These are phyloP conservation scores for Polymixis lichenea DNA, from an alignment of 2,888 invertebrate genomes.

Conservation along the genomic window DNA sequence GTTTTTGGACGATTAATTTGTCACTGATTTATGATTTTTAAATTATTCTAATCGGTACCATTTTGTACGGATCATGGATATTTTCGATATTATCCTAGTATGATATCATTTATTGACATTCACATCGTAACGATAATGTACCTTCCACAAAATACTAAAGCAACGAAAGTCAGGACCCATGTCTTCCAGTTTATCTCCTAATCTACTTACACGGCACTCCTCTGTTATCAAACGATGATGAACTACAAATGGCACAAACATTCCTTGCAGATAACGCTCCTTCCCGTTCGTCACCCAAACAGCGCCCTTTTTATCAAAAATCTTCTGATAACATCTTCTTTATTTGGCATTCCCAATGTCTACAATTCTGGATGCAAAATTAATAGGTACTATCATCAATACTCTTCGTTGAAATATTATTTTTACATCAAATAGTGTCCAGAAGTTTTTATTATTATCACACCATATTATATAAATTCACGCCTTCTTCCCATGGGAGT, in stretches of 20 bases:
- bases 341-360: slow-evolving; percentile 28
- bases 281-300: slow-evolving; percentile 46
- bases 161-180: slow-evolving; percentile 14
- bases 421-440: not conserved
- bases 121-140: too few species aligned
- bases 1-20: too few species aligned
- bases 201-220: slow-evolving; percentile 45
- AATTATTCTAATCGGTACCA: too few species aligned
- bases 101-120: too few species aligned
- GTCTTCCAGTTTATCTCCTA: slow-evolving; percentile 27
- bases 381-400: not conserved
- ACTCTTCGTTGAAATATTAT: not conserved
- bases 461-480: too few species aligned
- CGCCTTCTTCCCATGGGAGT: too few species aligned
- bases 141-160: too few species aligned
- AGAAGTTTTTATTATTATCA: not conserved
- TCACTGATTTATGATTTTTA: too few species aligned
- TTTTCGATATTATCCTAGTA: too few species aligned
- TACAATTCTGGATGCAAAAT: not conserved
- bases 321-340: slow-evolving; percentile 32
- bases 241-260: slow-evolving; percentile 45
- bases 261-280: slow-evolving; percentile 54
- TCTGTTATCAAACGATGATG: slow-evolving; percentile 46
- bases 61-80: too few species aligned
- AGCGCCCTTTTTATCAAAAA: slow-evolving; percentile 26